phyloP scores from a whole-genome alignment of 2,113 vertebrate genomes.

The Irena cyanogastra region DNA sequence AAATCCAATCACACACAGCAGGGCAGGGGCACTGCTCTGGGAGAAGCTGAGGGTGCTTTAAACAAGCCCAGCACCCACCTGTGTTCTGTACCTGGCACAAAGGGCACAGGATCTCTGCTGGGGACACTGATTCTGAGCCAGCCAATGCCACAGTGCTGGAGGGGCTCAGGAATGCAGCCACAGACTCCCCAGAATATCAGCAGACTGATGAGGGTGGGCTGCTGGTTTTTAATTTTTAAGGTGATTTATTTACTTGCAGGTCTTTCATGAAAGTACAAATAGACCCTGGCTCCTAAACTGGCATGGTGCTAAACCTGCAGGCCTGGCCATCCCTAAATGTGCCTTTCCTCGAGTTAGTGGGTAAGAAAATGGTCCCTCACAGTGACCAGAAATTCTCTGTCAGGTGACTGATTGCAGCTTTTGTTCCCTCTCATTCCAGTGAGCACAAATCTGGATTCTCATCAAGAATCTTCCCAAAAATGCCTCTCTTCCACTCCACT shows the following conservation, averaged over 20 bases:
- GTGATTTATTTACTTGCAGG: not conserved
- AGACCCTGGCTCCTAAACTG: not conserved
- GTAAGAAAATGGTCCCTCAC: not conserved
- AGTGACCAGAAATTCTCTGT: not conserved
- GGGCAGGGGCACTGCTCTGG: not conserved
- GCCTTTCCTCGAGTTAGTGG: not conserved
- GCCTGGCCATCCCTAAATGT: not conserved
- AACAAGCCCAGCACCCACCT: not conserved
- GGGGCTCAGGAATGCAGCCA: not conserved
- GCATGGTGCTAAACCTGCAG: not conserved
- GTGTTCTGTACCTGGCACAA: not conserved
- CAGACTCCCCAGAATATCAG: not conserved
- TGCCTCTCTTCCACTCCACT: not conserved
- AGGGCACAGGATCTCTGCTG: not conserved
- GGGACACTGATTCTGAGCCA: not conserved
- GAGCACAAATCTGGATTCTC: not conserved
- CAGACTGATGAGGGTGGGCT: not conserved
- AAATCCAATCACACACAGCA: not conserved
- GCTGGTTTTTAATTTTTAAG: not conserved
- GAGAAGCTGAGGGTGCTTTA: not conserved
- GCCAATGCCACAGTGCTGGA: not conserved
- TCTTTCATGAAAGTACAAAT: not conserved
- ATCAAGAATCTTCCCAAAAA: not conserved
- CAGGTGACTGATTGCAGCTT: not conserved
- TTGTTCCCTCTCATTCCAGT: not conserved